Evolutionary conservation across 2,888 invertebrate species (phyloP).

Genomic region (Petrolisthes manimaculis): DNA sequence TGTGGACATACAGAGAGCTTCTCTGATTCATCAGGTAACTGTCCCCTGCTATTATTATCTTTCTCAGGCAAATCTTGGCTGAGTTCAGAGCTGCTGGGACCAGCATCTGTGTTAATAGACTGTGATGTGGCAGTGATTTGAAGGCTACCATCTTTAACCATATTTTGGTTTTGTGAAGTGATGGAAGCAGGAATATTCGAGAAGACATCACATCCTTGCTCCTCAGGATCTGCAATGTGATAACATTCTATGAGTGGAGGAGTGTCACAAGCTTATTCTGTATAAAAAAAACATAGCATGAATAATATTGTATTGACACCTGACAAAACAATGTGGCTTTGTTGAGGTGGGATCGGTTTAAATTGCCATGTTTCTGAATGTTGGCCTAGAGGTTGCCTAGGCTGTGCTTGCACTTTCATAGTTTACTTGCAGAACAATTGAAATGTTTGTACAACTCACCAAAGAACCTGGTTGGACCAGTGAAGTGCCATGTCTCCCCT

Average conservation of each 20-base stretch:
- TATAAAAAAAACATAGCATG: no score
- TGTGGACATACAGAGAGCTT: neutral
- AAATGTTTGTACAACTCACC: conserved; percentile 30
- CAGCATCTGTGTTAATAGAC: neutral
- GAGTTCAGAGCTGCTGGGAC: neutral
- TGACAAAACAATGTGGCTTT: no score
- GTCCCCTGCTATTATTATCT: neutral
- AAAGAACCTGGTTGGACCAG: conserved; percentile 51
- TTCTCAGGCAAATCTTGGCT: neutral
- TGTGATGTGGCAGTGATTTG: no score
- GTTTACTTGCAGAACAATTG: no score
- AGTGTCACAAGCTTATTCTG: neutral
- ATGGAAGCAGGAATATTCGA: conserved; percentile 27
- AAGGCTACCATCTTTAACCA: neutral
- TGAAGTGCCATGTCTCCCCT: conserved; percentile 46
- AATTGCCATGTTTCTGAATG: no score
- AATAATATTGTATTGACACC: no score
- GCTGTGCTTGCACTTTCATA: no score
- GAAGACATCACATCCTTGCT: conserved; percentile 57
- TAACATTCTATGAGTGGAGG: neutral
- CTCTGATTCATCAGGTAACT: neutral
- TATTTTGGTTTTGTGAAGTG: neutral
- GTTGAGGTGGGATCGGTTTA: no score
- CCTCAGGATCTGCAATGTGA: conserved; percentile 41
- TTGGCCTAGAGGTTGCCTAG: no score